Percentiles rank a stretch among this genome's conserved stretches.
These are phyloP conservation scores for Xyrichtys novacula DNA, from an alignment of 2,797 vertebrate species.

Conservation along the genomic window DNA sequence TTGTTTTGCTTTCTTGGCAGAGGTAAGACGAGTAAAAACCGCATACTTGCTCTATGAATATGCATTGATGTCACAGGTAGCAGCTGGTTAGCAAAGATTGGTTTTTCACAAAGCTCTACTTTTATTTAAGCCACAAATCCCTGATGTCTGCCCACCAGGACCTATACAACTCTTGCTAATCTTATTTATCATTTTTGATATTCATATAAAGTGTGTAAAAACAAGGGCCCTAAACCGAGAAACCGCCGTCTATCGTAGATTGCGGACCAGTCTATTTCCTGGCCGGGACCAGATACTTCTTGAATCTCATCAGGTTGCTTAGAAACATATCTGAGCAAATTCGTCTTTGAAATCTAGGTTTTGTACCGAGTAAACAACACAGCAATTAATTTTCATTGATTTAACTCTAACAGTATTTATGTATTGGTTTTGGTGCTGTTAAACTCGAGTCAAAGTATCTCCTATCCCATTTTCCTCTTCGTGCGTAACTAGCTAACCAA, in stretches of 20 bases:
- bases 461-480: background rate
- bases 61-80: background rate
- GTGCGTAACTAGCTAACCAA: no score
- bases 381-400: background rate
- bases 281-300: background rate
- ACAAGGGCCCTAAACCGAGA: background rate
- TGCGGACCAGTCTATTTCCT: background rate
- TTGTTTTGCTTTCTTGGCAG: background rate
- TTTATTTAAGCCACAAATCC: no score
- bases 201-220: background rate
- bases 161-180: background rate
- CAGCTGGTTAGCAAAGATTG: background rate
- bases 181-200: background rate
- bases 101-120: background rate
- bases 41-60: background rate
- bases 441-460: no score
- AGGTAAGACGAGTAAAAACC: background rate
- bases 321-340: background rate
- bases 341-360: background rate
- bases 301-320: background rate
- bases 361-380: background rate
- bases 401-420: background rate
- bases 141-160: background rate
- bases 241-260: fast-evolving
- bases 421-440: background rate